Base-by-base conservation (phyloP, 2,113 vertebrate species). In the Loxodonta africana region DNA sequence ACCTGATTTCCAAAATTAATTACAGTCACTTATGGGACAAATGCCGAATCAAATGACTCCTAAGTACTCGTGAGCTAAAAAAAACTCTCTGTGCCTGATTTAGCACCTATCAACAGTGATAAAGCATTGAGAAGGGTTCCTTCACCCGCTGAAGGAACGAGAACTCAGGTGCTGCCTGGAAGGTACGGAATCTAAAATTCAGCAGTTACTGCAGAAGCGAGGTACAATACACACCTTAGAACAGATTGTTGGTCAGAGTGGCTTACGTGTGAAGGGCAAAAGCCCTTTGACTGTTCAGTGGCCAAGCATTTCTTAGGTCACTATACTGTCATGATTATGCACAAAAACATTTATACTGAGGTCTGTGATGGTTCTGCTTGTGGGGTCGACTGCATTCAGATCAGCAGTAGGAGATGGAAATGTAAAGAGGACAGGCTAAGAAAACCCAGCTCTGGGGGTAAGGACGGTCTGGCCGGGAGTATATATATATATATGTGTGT, bases 61-160 rank as follows among this genome's bases (percentile, higher is more conserved):
- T 95, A 77, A 88, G 93, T 93, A 84, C 37, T 73, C 69, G 73
- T 51, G 53, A 80, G 83, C 87, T 84, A 62, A 80, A 60, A 81
- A 81, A 71, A 78, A 57, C 28, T 53, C 53, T 20, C 9, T 87
- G 62, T 78, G 41, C 77, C 69, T 41, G 88, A 62, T 23, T 91
- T 67, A 86, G 88, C 67, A 51, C 89, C 95, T 97, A 88, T 78
- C 96, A 97, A 95, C 88, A 90, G 85, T 46, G 62, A 67, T 74
- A 84, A 21, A 87, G 82, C 93, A 93, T 93, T 89, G 91, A 90
- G 92, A 92, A 69, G 33, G 57, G 97, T 91, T 89, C 91, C 88
- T 95, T 97, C 83, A 7, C 53, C 53, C 88, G 83, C 89, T 83
- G 57, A 91, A 86, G n/a, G 17, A 98, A 95, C 25, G 82, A 67